Evolutionary conservation across 2,113 vertebrate species (phyloP).

Genomic region (Podarcis cretensis): DNA sequence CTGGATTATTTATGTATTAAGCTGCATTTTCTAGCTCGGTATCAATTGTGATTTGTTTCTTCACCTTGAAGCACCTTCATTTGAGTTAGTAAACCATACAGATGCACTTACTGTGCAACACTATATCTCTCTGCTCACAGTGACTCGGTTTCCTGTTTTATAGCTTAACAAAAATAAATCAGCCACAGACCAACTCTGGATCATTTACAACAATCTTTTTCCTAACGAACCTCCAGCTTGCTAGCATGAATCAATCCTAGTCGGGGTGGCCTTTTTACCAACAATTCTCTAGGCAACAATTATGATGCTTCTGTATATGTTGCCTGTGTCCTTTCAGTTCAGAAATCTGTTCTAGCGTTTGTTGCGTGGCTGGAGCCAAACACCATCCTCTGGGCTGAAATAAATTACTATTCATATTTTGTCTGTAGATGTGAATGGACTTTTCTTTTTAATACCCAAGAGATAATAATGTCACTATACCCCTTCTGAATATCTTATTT

Average conservation of each 20-base stretch:
- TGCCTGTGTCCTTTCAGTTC: neutral
- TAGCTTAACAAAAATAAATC: conserved; percentile 6
- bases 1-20: neutral
- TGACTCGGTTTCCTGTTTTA: neutral
- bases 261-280: neutral
- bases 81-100: neutral
- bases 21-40: conserved; percentile 5
- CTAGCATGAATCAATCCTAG: neutral
- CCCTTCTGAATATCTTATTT: neutral
- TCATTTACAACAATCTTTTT: neutral
- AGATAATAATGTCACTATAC: conserved; percentile 9
- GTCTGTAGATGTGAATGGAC: neutral
- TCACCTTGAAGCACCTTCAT: conserved; percentile 6
- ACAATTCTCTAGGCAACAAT: neutral
- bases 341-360: neutral
- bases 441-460: conserved; percentile 6
- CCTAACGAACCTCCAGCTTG: neutral
- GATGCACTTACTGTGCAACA: neutral
- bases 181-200: neutral
- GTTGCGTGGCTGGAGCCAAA: accelerated
- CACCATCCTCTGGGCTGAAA: neutral
- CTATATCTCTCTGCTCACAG: neutral
- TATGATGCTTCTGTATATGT: neutral
- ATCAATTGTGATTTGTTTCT: neutral
- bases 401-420: neutral